Conservation (phyloP, 2,888 invertebrate genomes). For the Panopea generosa region DNA sequence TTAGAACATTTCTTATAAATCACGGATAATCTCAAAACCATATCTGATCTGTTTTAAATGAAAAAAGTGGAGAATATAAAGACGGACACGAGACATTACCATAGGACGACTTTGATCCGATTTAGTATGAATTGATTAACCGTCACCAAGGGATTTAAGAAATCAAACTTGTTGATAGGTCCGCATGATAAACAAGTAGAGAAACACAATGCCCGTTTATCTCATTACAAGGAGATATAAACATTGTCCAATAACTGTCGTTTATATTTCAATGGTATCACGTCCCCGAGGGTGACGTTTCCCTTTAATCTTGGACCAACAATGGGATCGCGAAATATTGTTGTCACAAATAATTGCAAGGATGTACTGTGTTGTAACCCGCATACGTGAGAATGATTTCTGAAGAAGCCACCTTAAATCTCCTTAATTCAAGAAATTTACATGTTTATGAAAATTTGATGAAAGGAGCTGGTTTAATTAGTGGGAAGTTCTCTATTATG, state of each 20-base stretch:
- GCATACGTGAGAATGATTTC: too few species aligned
- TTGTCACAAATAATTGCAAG: not conserved
- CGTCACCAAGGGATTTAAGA: conserved; percentile 6
- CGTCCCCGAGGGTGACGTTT: not conserved
- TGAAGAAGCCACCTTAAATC: too few species aligned
- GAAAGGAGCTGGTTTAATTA: conserved; percentile 7
- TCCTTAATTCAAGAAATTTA: too few species aligned
- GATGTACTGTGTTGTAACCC: too few species aligned
- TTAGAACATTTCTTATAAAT: too few species aligned
- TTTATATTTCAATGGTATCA: conserved; percentile 35
- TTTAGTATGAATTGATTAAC: too few species aligned
- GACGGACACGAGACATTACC: too few species aligned
- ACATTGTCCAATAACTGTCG: conserved; percentile 17
- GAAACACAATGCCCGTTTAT: conserved; percentile 5
- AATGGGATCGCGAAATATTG: conserved; percentile 5
- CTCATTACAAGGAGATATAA: conserved; percentile 19
- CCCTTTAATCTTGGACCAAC: conserved; percentile 20
- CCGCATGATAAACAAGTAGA: not conserved
- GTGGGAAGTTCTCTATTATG: not conserved
- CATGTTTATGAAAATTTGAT: not conserved
- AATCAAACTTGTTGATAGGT: conserved; percentile 31
- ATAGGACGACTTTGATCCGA: too few species aligned
- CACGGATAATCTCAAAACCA: too few species aligned
- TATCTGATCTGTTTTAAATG: too few species aligned
- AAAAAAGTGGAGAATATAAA: too few species aligned